These are phyloP conservation scores for Triplophysa tibetana DNA, from an alignment of 2,113 vertebrate species.

Conservation along the genomic window DNA sequence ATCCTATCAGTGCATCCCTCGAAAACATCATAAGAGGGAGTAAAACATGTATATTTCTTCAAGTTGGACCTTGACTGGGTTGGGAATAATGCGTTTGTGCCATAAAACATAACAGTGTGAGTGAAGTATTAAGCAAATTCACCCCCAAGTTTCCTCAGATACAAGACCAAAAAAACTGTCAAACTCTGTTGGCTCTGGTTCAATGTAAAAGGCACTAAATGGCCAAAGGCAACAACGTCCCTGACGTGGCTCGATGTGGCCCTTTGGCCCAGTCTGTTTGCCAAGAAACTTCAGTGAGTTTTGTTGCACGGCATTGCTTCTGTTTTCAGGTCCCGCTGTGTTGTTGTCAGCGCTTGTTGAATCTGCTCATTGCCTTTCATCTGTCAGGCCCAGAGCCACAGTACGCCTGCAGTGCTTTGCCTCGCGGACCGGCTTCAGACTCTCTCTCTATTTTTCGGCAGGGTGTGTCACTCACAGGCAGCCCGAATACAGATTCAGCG, in stretches of 20 bases:
- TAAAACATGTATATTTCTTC: no score
- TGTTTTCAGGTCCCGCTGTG: slow-evolving; percentile 5
- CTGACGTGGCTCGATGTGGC: not conserved
- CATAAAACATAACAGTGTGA: not conserved
- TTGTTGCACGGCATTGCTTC: not conserved
- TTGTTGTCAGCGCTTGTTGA: not conserved
- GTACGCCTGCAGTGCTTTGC: slow-evolving; percentile 38
- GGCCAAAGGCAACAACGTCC: slow-evolving; percentile 1
- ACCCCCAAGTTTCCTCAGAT: slow-evolving; percentile 5
- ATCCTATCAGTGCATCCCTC: no score
- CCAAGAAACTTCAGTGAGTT: slow-evolving; percentile 10
- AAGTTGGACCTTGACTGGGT: no score
- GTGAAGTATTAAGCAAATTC: not conserved
- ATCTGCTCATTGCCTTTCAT: slow-evolving; percentile 30
- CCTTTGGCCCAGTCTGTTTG: not conserved
- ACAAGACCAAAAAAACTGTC: slow-evolving; percentile 14
- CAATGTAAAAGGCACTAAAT: slow-evolving; percentile 4
- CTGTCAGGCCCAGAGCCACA: slow-evolving; percentile 30
- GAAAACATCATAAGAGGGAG: no score
- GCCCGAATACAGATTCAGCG: slow-evolving; percentile 31
- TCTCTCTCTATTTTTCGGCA: slow-evolving; percentile 17
- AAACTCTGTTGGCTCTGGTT: not conserved
- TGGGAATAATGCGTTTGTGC: no score
- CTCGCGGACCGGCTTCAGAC: slow-evolving; percentile 20
- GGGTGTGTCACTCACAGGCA: slow-evolving; percentile 44